Base-by-base conservation (phyloP, 2,888 invertebrate species). In the Boloria selene region DNA sequence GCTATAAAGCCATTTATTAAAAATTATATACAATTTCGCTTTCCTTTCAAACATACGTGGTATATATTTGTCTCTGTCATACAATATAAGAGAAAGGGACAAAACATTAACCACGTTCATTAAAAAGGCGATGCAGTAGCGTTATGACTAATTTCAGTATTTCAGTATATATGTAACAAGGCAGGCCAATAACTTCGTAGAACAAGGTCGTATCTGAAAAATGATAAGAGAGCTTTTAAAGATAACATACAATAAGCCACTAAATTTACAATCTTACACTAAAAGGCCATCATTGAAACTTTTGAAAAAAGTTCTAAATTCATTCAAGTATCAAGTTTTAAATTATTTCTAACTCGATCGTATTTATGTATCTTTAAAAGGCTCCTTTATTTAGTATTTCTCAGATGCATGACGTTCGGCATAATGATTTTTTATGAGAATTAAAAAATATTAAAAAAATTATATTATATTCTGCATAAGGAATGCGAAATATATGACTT, bases 61-160 rank as follows among this genome's bases (percentile, higher is more conserved):
- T 17, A 45, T 26, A 54, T 13, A 38, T 51, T 16, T 50, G 17
- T 65, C 55, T 55, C 55, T 42, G 51, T 65, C 61, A 44, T 42
- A 6, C 42, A 14, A 22, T 53, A 55, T 14, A 55, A 47, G 45
- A 16, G 53, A 54, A 26, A 60, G 14, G 17, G 59, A 65, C 53
- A 59, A 17, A 59, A 59, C 17, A 49, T 47, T 38, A 49, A 59
- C 31, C 31, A 38, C 31, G 31, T 38, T 38, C 2, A 38, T 38
- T 31, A 3, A 38, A 38, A 38, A 38, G 31, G 31, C 10, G 1
- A 38, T 38, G 31, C 31, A 38, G 7, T 38, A 38, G 31, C 31
- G 53, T 59, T 59, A 59, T 53, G 59, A 64, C 64, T 59, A 59
- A 64, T 53, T 60, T 51, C 59, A 64, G 45, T 59, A 64, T 56